Evolutionary conservation across 2,113 vertebrate species (phyloP), one percentile per base, ranked within the genome.

Genomic region (Herpetotheres cachinnans): DNA sequence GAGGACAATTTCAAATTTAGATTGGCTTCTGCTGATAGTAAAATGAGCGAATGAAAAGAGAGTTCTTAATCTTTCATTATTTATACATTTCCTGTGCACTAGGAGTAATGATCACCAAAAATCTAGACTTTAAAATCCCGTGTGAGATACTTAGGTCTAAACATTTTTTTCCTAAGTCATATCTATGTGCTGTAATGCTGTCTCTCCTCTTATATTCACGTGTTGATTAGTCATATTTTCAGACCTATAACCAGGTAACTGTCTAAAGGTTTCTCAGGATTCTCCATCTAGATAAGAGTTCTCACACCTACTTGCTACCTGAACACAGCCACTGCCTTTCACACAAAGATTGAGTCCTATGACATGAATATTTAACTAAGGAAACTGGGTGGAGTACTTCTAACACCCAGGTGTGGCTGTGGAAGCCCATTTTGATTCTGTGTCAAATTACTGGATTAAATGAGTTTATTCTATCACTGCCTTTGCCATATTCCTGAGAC

Each of bases 271-370:
- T 95, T 97, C 93, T 97, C 94, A 95, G 95, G 91, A 95, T 87
- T 96, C 86, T 96, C 78, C 71, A 95, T 95, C 96, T 95, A 96
- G 96, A 97, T 97, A 97, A 97, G 94, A 71, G 74, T 97, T 97
- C 97, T 95, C 97, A 97, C 96, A 97, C 97, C 97, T 97, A 97
- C 97, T 34, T 95, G 84, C 84, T 95, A 77, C 72, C 70, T 85
- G 89, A 96, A 66, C 46, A 82, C 66, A 93, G 89, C 58, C 86
- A 82, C 70, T 95, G 73, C 86, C 91, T 96, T 93, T 89, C 95
- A 96, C 94, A 94, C 91, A 97, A 72, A 87, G 96, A 95, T 89
- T 91, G 84, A 85, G 78, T 82, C 80, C 93, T 73, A 3, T 34
- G 66, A 82, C 91, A 97, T 97, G 97, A 96, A 97, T 97, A 97